Percentiles rank a stretch among this genome's conserved stretches.
phyloP scores from a whole-genome alignment of 2,888 invertebrate species.

The Cartodere bifasciata region DNA sequence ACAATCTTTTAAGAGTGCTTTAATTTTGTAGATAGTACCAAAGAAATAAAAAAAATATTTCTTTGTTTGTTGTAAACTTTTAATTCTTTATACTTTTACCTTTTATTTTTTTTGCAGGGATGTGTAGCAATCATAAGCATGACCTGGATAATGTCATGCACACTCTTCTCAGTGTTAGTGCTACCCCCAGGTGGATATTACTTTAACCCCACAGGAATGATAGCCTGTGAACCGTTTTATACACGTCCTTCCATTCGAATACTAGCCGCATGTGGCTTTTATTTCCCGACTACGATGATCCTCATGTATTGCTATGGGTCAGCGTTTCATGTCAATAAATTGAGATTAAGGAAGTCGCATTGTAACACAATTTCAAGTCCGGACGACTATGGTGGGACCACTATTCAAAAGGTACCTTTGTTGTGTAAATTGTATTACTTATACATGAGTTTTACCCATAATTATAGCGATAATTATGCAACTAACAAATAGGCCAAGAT shows the following conservation, averaged over 20 bases:
- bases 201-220: conserved; percentile 73
- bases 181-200: conserved; percentile 77
- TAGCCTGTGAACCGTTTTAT: conserved; percentile 82
- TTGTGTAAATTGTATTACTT: no score
- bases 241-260: conserved; percentile 60
- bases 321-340: conserved; percentile 78
- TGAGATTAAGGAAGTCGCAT: conserved; percentile 45
- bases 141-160: conserved; percentile 75
- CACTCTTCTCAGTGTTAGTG: conserved; percentile 70
- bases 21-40: conserved; percentile 12
- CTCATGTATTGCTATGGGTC: conserved; percentile 86
- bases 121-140: conserved; percentile 75
- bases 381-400: conserved; percentile 35
- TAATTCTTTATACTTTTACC: not conserved
- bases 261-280: conserved; percentile 74
- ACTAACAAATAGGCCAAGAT: no score
- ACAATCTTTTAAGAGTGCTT: conserved; percentile 5
- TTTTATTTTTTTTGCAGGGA: conserved; percentile 45
- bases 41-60: conserved; percentile 10
- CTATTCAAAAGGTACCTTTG: conserved; percentile 45
- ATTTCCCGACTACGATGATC: conserved; percentile 84
- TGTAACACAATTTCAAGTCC: conserved; percentile 33
- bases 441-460: no score
- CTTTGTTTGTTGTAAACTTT: not conserved
- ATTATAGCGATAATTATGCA: no score